phyloP scores from a whole-genome alignment of 2,888 invertebrate genomes.

The Criorhina ranunculi region DNA sequence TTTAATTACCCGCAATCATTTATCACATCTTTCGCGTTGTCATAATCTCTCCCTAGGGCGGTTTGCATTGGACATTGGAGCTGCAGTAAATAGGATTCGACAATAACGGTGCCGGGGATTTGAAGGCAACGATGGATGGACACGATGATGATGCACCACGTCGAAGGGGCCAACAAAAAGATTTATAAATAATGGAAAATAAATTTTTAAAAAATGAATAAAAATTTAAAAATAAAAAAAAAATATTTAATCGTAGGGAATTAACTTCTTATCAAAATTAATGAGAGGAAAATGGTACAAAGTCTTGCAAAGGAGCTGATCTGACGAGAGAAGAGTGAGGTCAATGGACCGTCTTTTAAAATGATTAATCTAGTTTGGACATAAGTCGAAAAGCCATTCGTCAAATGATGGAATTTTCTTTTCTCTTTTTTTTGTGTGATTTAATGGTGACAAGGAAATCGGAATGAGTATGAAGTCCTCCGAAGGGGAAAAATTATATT shows the following conservation, averaged over 20 bases:
- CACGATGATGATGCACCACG: constrained; percentile 38
- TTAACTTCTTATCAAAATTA: constrained; percentile 64
- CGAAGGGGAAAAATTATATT: not conserved
- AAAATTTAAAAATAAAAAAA: constrained; percentile 5
- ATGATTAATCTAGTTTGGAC: constrained; percentile 37
- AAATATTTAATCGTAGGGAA: constrained; percentile 46
- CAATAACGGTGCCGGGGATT: constrained; percentile 41
- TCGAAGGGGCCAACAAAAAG: constrained; percentile 42
- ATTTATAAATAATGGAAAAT: constrained; percentile 69
- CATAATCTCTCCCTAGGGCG: constrained; percentile 71
- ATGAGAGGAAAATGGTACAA: constrained; percentile 61
- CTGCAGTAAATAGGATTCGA: constrained; percentile 12
- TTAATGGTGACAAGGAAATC: constrained; percentile 13
- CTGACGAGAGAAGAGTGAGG: constrained; percentile 16
- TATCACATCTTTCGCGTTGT: constrained; percentile 77
- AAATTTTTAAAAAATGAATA: constrained; percentile 50
- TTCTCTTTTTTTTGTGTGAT: not conserved
- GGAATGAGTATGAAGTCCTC: not conserved
- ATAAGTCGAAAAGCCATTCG: constrained; percentile 12
- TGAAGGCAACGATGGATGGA: constrained; percentile 23
- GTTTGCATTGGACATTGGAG: constrained; percentile 54
- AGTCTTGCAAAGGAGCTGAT: constrained; percentile 10
- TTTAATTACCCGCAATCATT: constrained; percentile 78
- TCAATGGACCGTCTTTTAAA: constrained; percentile 39
- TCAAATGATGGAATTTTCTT: constrained; percentile 31